A percentile compares a stretch with the other conserved stretches of the same genome.
Conservation (phyloP, 2,888 invertebrate species). For the Neoascia interrupta region DNA sequence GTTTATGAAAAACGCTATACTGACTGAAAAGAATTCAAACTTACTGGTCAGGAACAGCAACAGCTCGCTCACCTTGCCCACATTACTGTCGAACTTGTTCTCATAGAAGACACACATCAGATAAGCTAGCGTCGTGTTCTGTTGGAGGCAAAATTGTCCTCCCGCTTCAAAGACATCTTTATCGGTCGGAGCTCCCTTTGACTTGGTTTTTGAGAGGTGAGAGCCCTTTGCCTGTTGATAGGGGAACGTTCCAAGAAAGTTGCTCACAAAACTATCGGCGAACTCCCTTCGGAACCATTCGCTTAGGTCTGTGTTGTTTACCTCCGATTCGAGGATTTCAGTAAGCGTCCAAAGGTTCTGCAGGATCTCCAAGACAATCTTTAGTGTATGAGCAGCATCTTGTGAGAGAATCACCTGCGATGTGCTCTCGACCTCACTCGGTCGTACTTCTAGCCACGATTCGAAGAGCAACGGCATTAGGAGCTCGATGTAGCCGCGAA, state of each 20-base stretch:
- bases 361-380: constrained; percentile 84
- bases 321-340: constrained; percentile 74
- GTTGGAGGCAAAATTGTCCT: constrained; percentile 80
- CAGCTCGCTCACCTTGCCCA: constrained; percentile 46
- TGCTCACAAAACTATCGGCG: constrained; percentile 81
- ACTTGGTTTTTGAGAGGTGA: constrained; percentile 69
- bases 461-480: constrained; percentile 89
- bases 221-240: constrained; percentile 73
- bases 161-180: constrained; percentile 73
- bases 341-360: constrained; percentile 82
- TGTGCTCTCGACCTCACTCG: constrained; percentile 75
- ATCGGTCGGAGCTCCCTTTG: constrained; percentile 78
- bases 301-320: constrained; percentile 79
- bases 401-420: constrained; percentile 80
- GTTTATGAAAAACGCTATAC: neutral
- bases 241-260: constrained; percentile 80
- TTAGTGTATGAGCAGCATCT: constrained; percentile 84
- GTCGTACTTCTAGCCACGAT: constrained; percentile 90
- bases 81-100: constrained; percentile 51
- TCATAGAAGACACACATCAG: constrained; percentile 80
- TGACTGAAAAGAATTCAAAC: neutral
- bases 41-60: constrained; percentile 63
- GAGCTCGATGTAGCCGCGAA: constrained; percentile 84
- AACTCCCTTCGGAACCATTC: constrained; percentile 81
- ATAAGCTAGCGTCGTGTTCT: constrained; percentile 82